Evolutionary conservation across 2,113 vertebrate species (phyloP).

Genomic region (Pyxicephalus adspersus): DNA sequence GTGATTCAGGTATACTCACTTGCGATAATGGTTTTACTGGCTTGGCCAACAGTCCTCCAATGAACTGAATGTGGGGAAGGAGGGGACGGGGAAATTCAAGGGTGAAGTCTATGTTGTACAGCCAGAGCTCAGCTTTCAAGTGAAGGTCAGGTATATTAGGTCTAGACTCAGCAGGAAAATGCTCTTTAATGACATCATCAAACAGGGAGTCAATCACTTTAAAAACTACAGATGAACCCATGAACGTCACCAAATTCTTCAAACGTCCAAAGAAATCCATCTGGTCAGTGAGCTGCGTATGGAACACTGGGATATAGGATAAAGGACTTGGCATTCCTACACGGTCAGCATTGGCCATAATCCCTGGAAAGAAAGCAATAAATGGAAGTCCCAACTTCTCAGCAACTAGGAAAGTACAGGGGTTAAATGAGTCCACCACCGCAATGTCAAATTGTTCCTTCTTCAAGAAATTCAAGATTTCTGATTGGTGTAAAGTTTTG

Average conservation of each 20-base stretch:
- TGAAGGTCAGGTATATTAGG: conserved; percentile 64
- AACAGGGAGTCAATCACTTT: conserved; percentile 56
- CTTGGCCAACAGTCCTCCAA: conserved; percentile 71
- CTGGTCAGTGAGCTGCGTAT: conserved; percentile 60
- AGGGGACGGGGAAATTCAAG: conserved; percentile 73
- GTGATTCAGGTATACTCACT: conserved; percentile 58
- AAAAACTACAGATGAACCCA: conserved; percentile 57
- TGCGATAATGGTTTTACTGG: conserved; percentile 63
- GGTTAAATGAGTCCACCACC: conserved; percentile 67
- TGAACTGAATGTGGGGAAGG: conserved; percentile 70
- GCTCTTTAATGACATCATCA: conserved; percentile 62
- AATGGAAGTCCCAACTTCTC: conserved; percentile 61
- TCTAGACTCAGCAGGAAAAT: conserved; percentile 64
- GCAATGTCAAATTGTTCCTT: conserved; percentile 62
- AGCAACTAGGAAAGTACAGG: conserved; percentile 67
- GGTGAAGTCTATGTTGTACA: conserved; percentile 74
- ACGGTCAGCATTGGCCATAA: conserved; percentile 53
- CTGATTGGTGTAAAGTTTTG: conserved; percentile 59
- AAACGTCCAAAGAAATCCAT: conserved; percentile 68
- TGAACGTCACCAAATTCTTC: conserved; percentile 66
- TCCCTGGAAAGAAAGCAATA: conserved; percentile 59
- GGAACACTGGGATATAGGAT: conserved; percentile 63
- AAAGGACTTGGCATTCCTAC: conserved; percentile 58
- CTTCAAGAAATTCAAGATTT: conserved; percentile 64
- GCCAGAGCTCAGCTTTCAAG: conserved; percentile 71